A percentile compares a stretch with the other conserved stretches of the same genome.
Conservation (phyloP, 30 jellyfish, hydroid and myxozoan species). For the Pelagia noctiluca region DNA sequence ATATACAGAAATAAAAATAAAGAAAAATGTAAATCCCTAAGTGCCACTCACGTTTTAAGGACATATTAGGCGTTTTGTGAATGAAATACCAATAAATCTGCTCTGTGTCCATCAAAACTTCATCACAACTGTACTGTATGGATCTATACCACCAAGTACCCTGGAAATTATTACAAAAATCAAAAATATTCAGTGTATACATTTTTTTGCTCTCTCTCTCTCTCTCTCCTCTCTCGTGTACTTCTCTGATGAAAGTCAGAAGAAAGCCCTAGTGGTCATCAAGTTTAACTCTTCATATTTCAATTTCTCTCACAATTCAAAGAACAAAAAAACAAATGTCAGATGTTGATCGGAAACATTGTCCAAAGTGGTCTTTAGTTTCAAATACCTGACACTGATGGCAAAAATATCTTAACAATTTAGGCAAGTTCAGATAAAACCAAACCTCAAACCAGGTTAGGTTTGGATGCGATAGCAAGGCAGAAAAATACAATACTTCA, state of each 20-base stretch:
- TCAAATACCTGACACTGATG: neutral
- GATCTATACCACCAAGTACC: slow-evolving; percentile 99
- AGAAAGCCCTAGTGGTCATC: neutral
- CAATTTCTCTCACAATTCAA: too few species aligned
- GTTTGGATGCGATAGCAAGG: neutral
- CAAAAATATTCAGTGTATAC: slow-evolving; percentile 3
- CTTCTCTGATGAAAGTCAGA: neutral
- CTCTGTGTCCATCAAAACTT: slow-evolving; percentile 96
- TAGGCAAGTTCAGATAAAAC: neutral
- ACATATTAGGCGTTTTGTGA: slow-evolving; percentile 91
- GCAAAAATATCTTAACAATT: neutral
- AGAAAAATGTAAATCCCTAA: too few species aligned
- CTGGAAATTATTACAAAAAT: slow-evolving; percentile 30
- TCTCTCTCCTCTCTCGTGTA: neutral
- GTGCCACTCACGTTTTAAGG: slow-evolving; percentile 81
- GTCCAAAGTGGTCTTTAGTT: neutral
- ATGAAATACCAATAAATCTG: slow-evolving; percentile 84
- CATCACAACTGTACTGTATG: slow-evolving; percentile 97
- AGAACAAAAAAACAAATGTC: too few species aligned
- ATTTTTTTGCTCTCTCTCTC: neutral
- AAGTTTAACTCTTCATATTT: neutral
- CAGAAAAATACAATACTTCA: neutral
- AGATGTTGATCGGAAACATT: neutral
- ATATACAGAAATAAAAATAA: too few species aligned
- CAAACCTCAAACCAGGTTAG: neutral